phyloP scores from a whole-genome alignment of 2,113 vertebrate genomes.

The Ardeotis arabs region DNA sequence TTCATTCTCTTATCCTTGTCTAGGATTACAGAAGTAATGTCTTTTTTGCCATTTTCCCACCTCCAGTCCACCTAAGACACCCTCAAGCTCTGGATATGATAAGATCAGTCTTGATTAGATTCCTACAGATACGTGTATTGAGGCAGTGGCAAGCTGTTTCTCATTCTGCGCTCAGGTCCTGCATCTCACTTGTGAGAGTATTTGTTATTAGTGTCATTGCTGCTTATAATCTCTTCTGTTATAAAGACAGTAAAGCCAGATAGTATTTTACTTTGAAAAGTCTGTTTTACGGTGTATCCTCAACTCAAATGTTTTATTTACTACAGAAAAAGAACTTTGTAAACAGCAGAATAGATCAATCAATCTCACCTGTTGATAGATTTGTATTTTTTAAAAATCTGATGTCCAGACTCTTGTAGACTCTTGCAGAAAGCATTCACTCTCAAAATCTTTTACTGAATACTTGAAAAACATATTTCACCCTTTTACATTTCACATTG shows the following conservation, averaged over 20 bases:
- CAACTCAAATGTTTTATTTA: neutral
- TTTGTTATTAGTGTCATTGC: slow-evolving; percentile 39
- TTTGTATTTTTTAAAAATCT: neutral
- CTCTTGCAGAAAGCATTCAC: neutral
- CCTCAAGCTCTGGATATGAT: neutral
- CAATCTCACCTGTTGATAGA: neutral
- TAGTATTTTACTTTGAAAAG: neutral
- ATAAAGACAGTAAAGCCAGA: neutral
- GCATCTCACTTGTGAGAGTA: slow-evolving; percentile 13
- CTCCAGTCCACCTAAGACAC: slow-evolving; percentile 1
- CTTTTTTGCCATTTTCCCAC: slow-evolving; percentile 12
- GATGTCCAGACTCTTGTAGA: neutral
- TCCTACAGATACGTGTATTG: neutral
- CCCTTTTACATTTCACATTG: neutral
- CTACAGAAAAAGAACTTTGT: neutral
- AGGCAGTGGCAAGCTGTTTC: neutral
- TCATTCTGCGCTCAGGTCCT: neutral
- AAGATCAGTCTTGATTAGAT: slow-evolving; percentile 51
- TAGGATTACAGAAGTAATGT: neutral
- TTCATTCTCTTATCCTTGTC: neutral
- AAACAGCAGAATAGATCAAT: neutral
- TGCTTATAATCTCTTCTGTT: neutral
- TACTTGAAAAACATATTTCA: neutral
- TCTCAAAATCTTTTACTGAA: neutral
- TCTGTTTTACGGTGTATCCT: neutral